Evolutionary conservation across 2,888 invertebrate species (phyloP).

Genomic region (Gisinianus flammeolus): DNA sequence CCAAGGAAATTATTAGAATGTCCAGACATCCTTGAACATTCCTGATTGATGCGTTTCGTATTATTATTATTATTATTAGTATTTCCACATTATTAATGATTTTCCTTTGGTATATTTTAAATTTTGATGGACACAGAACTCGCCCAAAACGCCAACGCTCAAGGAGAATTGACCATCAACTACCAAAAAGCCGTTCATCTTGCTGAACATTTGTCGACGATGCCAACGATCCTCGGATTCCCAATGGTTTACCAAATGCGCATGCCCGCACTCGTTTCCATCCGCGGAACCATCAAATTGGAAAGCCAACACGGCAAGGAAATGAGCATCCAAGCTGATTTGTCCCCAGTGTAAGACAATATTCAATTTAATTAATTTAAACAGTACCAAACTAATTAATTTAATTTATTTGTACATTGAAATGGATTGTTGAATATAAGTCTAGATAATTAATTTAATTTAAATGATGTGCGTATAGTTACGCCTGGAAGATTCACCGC

Average conservation of each 20-base stretch:
- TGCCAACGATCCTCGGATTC: slow-evolving; percentile 71
- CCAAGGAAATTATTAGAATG: too few relatives aligned
- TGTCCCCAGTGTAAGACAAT: slow-evolving; percentile 41
- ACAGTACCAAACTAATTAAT: too few relatives aligned
- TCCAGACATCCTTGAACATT: too few relatives aligned
- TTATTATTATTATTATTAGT: background rate
- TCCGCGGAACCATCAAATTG: slow-evolving; percentile 51
- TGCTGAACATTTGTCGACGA: slow-evolving; percentile 65
- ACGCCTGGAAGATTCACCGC: slow-evolving; percentile 45
- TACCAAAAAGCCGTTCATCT: slow-evolving; percentile 67
- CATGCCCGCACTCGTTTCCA: slow-evolving; percentile 60
- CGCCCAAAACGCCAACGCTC: slow-evolving; percentile 53
- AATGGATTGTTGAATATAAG: too few relatives aligned
- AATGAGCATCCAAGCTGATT: slow-evolving; percentile 48
- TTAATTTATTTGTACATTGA: too few relatives aligned
- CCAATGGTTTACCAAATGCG: slow-evolving; percentile 62
- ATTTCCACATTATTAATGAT: background rate
- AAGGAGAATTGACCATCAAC: slow-evolving; percentile 60
- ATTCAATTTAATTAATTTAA: too few relatives aligned
- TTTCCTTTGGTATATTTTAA: slow-evolving; percentile 62
- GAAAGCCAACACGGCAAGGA: slow-evolving; percentile 41
- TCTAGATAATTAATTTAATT: too few relatives aligned
- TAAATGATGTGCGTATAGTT: too few relatives aligned
- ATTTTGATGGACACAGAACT: slow-evolving; percentile 62
- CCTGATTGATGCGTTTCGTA: too few relatives aligned